Evolutionary conservation across 2,888 invertebrate species (phyloP).

Genomic region (Oscheius sp.): DNA sequence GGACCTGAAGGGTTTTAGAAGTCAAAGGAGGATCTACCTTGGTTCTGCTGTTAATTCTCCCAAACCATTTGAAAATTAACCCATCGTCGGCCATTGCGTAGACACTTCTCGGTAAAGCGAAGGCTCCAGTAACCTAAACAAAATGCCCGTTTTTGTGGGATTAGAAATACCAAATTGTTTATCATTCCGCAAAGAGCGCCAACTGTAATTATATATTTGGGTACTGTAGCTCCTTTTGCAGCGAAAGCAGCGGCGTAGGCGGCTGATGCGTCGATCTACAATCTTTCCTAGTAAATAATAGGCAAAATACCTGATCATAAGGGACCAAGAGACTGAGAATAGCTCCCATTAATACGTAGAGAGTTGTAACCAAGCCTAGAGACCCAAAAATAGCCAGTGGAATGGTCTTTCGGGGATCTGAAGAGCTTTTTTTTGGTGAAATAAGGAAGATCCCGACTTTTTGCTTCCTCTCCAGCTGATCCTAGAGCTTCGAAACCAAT

Average conservation of each 20-base stretch:
- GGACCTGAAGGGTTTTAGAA: conserved; percentile 41
- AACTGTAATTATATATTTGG: conserved; percentile 84
- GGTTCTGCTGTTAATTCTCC: conserved; percentile 57
- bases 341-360: conserved; percentile 55
- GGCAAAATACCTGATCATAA: conserved; percentile 48
- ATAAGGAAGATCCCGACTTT: conserved; percentile 33
- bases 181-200: conserved; percentile 86
- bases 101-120: conserved; percentile 84
- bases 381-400: conserved; percentile 58
- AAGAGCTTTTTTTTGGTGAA: conserved; percentile 19
- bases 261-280: conserved; percentile 53
- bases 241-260: conserved; percentile 81
- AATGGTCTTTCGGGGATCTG: conserved; percentile 55
- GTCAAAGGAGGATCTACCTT: conserved; percentile 38
- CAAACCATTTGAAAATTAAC: conserved; percentile 76
- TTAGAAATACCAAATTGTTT: conserved; percentile 77
- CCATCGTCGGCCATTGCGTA: conserved; percentile 78
- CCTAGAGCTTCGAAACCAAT: conserved; percentile 74
- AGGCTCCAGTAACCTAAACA: conserved; percentile 76
- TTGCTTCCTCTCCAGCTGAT: conserved; percentile 74
- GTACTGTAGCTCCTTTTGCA: conserved; percentile 82
- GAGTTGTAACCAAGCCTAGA: conserved; percentile 44
- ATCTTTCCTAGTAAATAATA: too few species aligned
- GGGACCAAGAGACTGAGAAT: conserved; percentile 56
- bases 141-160: neutral